Conservation (phyloP, 1,140 invertebrate genomes). For the Drosophila nannoptera region DNA sequence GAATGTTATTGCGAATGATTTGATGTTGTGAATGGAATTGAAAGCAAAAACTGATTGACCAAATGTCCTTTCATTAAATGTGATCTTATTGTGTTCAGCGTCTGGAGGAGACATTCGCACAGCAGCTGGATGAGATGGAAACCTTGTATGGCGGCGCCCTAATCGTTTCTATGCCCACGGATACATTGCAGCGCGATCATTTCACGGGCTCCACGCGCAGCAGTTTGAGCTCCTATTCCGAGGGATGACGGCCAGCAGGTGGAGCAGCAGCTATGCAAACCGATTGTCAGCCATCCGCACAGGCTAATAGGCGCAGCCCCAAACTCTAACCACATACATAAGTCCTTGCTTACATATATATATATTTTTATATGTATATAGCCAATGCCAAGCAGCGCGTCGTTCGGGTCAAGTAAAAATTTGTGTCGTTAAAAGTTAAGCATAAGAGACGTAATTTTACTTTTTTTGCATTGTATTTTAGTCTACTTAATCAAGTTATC, state of each 20-base stretch:
- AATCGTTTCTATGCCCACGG: conserved; percentile 82
- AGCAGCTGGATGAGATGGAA: conserved; percentile 91
- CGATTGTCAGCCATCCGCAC: conserved; percentile 60
- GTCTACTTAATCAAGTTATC: conserved; percentile 63
- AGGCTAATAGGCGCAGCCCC: conserved; percentile 41
- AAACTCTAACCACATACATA: conserved; percentile 25
- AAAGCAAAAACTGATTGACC: conserved; percentile 5
- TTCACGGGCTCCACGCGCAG: conserved; percentile 84
- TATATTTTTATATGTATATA: conserved; percentile 29
- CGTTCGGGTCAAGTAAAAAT: conserved; percentile 42
- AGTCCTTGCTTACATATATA: conserved; percentile 30
- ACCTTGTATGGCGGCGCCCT: conserved; percentile 83
- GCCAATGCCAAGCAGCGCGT: conserved; percentile 57
- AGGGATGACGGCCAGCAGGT: conserved; percentile 55
- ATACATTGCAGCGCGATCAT: conserved; percentile 81
- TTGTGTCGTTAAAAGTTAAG: conserved; percentile 62
- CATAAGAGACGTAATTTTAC: conserved; percentile 67
- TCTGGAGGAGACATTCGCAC: conserved; percentile 90
- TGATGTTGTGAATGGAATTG: background rate
- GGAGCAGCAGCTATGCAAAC: conserved; percentile 44
- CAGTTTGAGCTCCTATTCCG: conserved; percentile 83
- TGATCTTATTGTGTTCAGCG: conserved; percentile 80
- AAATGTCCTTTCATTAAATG: conserved; percentile 11
- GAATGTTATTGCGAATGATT: conserved; percentile 20
- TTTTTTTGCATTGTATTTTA: conserved; percentile 69